Evolutionary conservation across 2,113 vertebrate species (phyloP).

Genomic region (Rhinoderma darwinii): DNA sequence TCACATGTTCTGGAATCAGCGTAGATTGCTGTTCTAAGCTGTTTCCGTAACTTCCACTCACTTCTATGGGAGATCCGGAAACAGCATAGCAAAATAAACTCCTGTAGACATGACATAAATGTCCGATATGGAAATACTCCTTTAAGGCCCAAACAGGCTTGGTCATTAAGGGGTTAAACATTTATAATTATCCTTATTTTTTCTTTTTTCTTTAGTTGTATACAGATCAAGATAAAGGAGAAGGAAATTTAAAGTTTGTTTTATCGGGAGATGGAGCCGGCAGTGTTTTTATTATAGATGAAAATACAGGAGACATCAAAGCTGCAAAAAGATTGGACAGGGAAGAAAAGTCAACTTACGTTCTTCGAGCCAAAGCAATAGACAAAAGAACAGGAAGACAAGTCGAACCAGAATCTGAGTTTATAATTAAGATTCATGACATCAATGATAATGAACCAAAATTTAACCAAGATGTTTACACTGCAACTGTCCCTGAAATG

Average conservation of each 20-base stretch:
- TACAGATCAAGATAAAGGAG: conserved; percentile 95
- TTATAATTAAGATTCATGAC: conserved; percentile 98
- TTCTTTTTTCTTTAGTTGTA: conserved; percentile 83
- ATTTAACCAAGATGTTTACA: conserved; percentile 88
- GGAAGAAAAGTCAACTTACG: conserved; percentile 92
- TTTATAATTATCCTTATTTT: too few species aligned
- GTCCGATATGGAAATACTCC: too few species aligned
- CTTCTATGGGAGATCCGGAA: too few species aligned
- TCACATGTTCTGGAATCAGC: too few species aligned
- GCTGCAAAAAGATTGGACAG: conserved; percentile 95
- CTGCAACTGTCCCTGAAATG: conserved; percentile 93
- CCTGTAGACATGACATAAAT: too few species aligned
- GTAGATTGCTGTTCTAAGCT: too few species aligned
- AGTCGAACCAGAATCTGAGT: conserved; percentile 94
- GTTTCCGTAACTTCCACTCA: too few species aligned
- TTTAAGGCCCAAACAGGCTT: too few species aligned
- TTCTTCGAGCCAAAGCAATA: conserved; percentile 91
- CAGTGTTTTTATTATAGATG: conserved; percentile 91
- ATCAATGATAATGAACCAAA: conserved; percentile 98
- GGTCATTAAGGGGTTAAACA: too few species aligned
- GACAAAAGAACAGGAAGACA: conserved; percentile 86
- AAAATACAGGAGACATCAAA: conserved; percentile 97
- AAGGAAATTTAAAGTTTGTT: conserved; percentile 93
- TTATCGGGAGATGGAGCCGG: conserved; percentile 95
- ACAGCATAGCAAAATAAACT: too few species aligned